Base-by-base conservation (phyloP, 2,888 invertebrate species). In the Leucozona laternaria region DNA sequence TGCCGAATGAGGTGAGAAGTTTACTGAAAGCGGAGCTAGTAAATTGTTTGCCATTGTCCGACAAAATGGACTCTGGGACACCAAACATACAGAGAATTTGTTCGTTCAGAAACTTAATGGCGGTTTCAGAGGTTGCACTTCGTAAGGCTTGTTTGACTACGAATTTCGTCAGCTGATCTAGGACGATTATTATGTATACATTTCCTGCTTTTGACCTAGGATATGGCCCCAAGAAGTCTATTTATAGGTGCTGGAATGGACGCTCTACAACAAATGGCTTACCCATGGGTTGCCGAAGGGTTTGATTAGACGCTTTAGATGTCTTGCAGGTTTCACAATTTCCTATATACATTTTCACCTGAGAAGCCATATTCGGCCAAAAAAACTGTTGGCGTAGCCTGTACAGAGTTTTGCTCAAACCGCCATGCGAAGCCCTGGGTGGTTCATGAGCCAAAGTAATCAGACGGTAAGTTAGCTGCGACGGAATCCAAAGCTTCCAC, bases 341-440 rank as follows among this genome's bases (percentile, higher is more conserved):
- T 2, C 7, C 2, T 0, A 71, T 20, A 10, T 17, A 57, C 0
- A 8, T 4, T 13, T 40, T 55, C 0, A 55, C 55, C n/a, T 71
- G 71, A 2, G 57, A 13, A 15, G 71, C 71, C 71, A 71, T 71
- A 11, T 71, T 71, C 0, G 31, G 57, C 71, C 57, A 71, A 43
- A 28, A 70, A 5, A 28, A 57, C 22, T 57, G 53, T 7, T 70
- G 10, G 7, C 53, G 53, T 10, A 40, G 11, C 15, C 53, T 25
- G n/a, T 25, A 7, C 2, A 53, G 4, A 6, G 53, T 53, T 53
- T 53, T 53, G 6, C 13, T n/a, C 7, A 53, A 15, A 10, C 68
- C 68, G 11, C 53, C 68, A 53, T 68, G 53, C 13, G 37, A 37
- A 3, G 50, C 34, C 7, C 37, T 25, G 15, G 68, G 50, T 8